phyloP scores from a whole-genome alignment of 2,888 invertebrate genomes.

The Drosophila neonasuta region DNA sequence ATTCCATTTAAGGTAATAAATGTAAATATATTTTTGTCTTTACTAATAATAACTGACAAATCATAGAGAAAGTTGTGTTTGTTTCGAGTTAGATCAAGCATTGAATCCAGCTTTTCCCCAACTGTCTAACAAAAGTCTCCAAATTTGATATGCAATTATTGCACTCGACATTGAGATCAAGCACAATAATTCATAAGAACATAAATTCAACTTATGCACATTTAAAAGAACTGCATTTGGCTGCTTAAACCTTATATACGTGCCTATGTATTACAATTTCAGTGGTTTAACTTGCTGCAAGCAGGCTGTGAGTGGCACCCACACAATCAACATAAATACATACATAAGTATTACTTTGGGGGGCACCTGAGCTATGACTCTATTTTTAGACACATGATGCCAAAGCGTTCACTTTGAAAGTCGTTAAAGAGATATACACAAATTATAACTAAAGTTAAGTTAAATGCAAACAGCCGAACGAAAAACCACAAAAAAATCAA shows the following conservation, averaged over 20 bases:
- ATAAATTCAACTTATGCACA: conserved; percentile 19
- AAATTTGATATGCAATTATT: not conserved
- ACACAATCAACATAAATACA: conserved; percentile 17
- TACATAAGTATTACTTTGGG: conserved; percentile 25
- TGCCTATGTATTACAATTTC: conserved; percentile 11
- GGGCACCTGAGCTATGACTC: conserved; percentile 60
- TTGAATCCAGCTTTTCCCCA: not conserved
- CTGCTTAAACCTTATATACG: conserved; percentile 5
- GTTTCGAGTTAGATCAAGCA: not conserved
- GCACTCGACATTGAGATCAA: not conserved
- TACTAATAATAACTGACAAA: not conserved
- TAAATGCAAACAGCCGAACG: conserved; percentile 61
- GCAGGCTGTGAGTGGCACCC: conserved; percentile 28
- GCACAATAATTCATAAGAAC: conserved; percentile 1
- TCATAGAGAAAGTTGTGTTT: not conserved
- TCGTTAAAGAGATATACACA: conserved; percentile 67
- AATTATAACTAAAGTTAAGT: conserved; percentile 66
- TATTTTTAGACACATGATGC: conserved; percentile 76
- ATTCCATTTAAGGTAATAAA: not conserved
- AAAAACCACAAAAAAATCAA: conserved; percentile 17
- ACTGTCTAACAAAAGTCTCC: not conserved
- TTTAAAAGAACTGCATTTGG: conserved; percentile 21
- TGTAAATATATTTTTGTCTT: not conserved
- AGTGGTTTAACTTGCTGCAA: conserved; percentile 10
- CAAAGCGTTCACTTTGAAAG: conserved; percentile 65